phyloP scores from a whole-genome alignment of 1,140 invertebrate species.

The Pygmarrhopalites habei region DNA sequence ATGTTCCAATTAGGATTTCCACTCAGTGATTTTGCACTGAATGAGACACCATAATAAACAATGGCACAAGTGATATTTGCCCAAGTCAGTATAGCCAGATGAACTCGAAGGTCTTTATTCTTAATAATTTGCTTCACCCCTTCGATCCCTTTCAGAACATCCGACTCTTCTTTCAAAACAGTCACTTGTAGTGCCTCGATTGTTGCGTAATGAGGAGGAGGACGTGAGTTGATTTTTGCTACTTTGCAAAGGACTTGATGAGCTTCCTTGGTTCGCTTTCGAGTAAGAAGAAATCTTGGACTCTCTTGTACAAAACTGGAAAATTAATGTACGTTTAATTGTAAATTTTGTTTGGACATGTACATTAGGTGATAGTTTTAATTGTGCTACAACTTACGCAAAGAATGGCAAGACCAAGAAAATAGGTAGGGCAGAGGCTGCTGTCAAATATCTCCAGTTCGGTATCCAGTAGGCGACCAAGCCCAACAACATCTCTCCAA shows the following conservation, averaged over 20 bases:
- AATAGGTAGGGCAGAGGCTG: slow-evolving; percentile 13
- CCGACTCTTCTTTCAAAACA: slow-evolving; percentile 8
- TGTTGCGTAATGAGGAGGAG: slow-evolving; percentile 6
- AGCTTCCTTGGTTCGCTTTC: slow-evolving; percentile 21
- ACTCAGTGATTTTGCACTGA: slow-evolving; percentile 18
- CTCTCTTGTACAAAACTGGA: slow-evolving; percentile 25
- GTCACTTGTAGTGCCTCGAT: slow-evolving; percentile 20
- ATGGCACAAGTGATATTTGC: slow-evolving; percentile 19
- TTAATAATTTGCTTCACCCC: slow-evolving; percentile 1
- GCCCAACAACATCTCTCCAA: slow-evolving; percentile 36
- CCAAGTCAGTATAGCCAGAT: slow-evolving; percentile 14
- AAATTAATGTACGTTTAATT: too few species aligned
- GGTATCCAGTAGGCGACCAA: slow-evolving; percentile 28
- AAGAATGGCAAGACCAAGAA: slow-evolving; percentile 24
- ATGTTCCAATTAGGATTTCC: slow-evolving; percentile 20
- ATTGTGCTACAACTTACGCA: too few species aligned
- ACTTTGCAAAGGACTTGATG: slow-evolving; percentile 19
- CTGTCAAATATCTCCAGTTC: slow-evolving; percentile 25
- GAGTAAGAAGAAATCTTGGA: slow-evolving; percentile 22
- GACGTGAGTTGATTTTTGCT: slow-evolving; percentile 26
- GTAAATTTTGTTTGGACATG: too few species aligned
- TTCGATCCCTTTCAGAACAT: slow-evolving; percentile 11
- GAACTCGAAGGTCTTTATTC: slow-evolving; percentile 6
- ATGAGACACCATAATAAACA: slow-evolving; percentile 23
- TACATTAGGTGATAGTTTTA: too few species aligned